Base-by-base conservation (phyloP, 2,113 vertebrate genomes). In the Cettia cetti region DNA sequence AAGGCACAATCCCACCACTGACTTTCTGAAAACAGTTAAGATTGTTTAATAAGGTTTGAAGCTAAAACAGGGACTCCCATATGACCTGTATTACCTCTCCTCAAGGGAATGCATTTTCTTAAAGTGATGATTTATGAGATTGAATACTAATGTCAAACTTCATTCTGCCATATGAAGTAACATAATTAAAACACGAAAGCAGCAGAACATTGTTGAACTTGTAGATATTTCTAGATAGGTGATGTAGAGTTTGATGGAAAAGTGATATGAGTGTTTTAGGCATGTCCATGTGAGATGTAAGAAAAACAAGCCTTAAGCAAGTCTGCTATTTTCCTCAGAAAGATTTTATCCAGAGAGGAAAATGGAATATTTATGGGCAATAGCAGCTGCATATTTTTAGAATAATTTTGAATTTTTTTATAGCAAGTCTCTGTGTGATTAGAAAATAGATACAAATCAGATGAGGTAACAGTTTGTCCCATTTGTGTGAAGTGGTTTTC, bases 391-490 rank as follows among this genome's bases (percentile, higher is more conserved):
- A 13, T 89, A 88, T 94, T 94, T 86, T 93, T 68, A 75, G 72
- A 78, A 70, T 86, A 57, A 72, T 78, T 94, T 91, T 74, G 20
- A 61, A 71, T 69, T 95, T 63, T 39, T 70, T 74, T 90, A 18
- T 63, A 37, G 24, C 56, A 74, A 82, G 28, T 45, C 37, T 88
- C 39, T 71, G 54, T 47, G 33, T 88, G 72, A 86, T 95, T 92
- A 87, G 78, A 89, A 86, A 86, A 68, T 69, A 93, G 82, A 92
- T 97, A 93, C 24, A 68, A 96, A 90, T 66, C 86, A 72, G 75
- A 84, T 90, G 93, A 94, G 65, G 52, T 88, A 94, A 74, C 44
- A 20, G 69, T 93, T 92, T 81, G 82, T 96, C 71, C 71, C 82
- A 9, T 92, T 95, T 83, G 83, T 68, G 26, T 90, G 77, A 93